These are phyloP conservation scores for Ornithorhynchus anatinus DNA, from an alignment of 2,113 vertebrate species.

Conservation along the genomic window DNA sequence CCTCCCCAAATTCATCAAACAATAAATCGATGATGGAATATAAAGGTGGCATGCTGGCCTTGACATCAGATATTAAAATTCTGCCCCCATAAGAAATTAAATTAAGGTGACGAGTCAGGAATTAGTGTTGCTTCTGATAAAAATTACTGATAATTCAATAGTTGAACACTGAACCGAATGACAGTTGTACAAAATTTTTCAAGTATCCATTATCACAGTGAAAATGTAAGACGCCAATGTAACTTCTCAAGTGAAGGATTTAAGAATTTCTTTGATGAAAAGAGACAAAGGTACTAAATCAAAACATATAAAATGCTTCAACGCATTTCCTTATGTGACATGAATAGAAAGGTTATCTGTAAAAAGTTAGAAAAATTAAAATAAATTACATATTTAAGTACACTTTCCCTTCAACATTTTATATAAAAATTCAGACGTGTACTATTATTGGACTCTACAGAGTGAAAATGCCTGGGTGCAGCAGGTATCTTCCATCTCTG, in stretches of 20 bases:
- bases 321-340: conserved; percentile 84
- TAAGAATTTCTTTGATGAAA: conserved; percentile 73
- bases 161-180: conserved; percentile 65
- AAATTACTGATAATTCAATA: conserved; percentile 53
- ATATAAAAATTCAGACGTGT: conserved; percentile 91
- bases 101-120: conserved; percentile 29
- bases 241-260: conserved; percentile 62
- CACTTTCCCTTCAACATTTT: conserved; percentile 86
- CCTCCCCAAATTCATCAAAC: conserved; percentile 39
- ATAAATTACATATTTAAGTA: conserved; percentile 96
- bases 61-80: conserved; percentile 43
- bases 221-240: conserved; percentile 77
- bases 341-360: conserved; percentile 92
- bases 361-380: conserved; percentile 95
- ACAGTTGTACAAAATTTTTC: conserved; percentile 77
- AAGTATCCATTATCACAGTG: conserved; percentile 85
- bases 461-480: conserved; percentile 68
- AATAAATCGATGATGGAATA: conserved; percentile 29
- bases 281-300: conserved; percentile 78
- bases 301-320: conserved; percentile 84
- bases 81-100: conserved; percentile 49
- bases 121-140: conserved; percentile 51
- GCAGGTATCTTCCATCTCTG: conserved; percentile 43
- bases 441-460: conserved; percentile 68
- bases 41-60: conserved; percentile 40